Base-by-base conservation (phyloP, 2,797 vertebrate genomes). In the Eupleurogrammus muticus region DNA sequence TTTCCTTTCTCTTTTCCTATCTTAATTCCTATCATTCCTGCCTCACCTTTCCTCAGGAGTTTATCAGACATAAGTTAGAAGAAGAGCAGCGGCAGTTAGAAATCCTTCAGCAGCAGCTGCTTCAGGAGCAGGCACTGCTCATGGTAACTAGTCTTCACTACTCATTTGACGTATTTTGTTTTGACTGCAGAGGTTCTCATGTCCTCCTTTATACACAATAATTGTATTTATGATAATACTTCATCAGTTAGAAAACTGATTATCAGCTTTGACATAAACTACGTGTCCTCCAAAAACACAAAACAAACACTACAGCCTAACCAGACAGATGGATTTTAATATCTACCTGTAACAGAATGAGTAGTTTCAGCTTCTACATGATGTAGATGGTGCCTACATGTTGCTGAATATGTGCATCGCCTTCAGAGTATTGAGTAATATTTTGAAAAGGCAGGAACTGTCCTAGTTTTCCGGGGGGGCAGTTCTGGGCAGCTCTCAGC, bases 51-150 rank as follows among this genome's bases (percentile, higher is more conserved):
- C 85, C 88, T 80, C 92, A 97, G 96, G 96, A 98, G 79, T 97
- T 97, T 93, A 97, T 98, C 84, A 96, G 96, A 87, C 96, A 97
- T 88, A 97, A 97, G 93, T 94, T 98, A 91, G 96, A 98, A 90
- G 96, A 97, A 84, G 97, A 97, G 90, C 97, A 97, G 93, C 93
- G 96, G 53, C 96, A 98, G 92, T 94, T 98, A 92, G 96, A 98
- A 92, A 96, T 97, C 84, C 95, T 98, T 61, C 97, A 98, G 92
- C 97, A 98, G 93, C 96, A 98, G 93, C 89, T 98, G 89, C 95
- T 97, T 84, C 96, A 98, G 94, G 97, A 98, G 90, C 97, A 98
- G 90, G 97, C 97, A 36, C 91, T 98, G 77, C 95, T 98, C 64
- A 96, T 97, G 96, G 97, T 98, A 96, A 96, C 87, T 73, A 59